Base-by-base conservation (phyloP, 2,797 vertebrate species). In the Hozukius guyotensis region DNA sequence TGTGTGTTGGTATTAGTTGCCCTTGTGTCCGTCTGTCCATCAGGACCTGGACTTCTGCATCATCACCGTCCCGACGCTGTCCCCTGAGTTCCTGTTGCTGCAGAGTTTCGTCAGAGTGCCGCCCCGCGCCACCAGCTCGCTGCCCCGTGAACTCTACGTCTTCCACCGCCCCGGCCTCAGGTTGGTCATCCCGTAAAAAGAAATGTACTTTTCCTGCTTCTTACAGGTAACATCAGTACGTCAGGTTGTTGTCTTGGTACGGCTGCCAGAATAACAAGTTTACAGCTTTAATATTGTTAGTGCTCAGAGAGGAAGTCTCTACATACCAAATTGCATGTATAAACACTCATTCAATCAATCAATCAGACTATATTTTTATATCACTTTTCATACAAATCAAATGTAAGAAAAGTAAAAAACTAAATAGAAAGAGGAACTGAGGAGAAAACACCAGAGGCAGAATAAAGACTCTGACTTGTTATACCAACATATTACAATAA, bases 31-130 rank as follows among this genome's bases (percentile, higher is more conserved):
- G 49, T 82, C 34, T 20, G 22, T 63, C 88, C 42, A 46, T 46
- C 49, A 99, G 98, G 94, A 96, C 61, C 95, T 92, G 89, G 95
- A 97, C 73, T 96, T 96, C 88, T 98, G 97, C 88, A 42, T 98
- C 80, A 91, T 97, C 69, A 93, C 96, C 0, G 90, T 98, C 29
- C 96, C 97, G 0, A 94, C 94, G 9, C 76, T 94, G 4, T 81
- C 93, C 2, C 94, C 95, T 0, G 97, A 97, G 89, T 94, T 96
- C 82, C 91, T 91, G 24, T 89, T 99, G 88, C 87, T 98, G 67
- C 96, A 94, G 93, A 95, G 87, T 86, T 98, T 98, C 74, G 74
- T 94, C 79, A 94, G 97, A 27, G 86, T 94, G 0, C 75, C 93
- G 1, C 96, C 96, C 1, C 91, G 71, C 20, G 78, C 68, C 52